Conservation (phyloP, 2,797 vertebrate species). For the Microctenopoma stevenorrisi region DNA sequence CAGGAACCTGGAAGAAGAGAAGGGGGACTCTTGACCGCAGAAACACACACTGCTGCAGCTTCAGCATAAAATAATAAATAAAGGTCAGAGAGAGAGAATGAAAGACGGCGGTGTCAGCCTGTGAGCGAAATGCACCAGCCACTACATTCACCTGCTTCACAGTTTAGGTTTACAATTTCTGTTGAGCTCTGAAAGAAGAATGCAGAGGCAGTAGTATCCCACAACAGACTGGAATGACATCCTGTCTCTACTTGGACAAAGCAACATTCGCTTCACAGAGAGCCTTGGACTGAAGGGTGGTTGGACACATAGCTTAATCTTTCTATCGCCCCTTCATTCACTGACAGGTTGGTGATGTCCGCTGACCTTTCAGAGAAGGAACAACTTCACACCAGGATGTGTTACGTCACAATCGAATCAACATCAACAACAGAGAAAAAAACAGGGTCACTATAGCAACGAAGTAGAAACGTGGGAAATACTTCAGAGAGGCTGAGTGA, state of each 20-base stretch:
- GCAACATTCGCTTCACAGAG: constrained; percentile 25
- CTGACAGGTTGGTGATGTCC: constrained; percentile 48
- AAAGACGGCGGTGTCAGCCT: constrained; percentile 39
- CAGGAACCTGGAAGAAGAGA: constrained; percentile 31
- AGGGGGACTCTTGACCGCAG: constrained; percentile 40
- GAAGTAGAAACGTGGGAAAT: neutral
- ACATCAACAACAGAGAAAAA: constrained; percentile 19
- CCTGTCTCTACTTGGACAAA: constrained; percentile 8
- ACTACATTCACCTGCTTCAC: constrained; percentile 35
- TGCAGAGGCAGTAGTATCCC: constrained; percentile 33
- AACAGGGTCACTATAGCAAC: constrained; percentile 63
- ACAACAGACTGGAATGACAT: constrained; percentile 12
- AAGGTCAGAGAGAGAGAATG: constrained; percentile 58
- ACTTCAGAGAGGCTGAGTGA: neutral
- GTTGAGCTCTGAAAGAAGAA: constrained; percentile 43
- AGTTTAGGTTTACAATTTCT: constrained; percentile 52
- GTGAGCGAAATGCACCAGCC: constrained; percentile 28
- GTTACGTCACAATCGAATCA: constrained; percentile 20
- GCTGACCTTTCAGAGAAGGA: constrained; percentile 65
- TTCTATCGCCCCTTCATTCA: constrained; percentile 19
- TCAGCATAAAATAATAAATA: constrained; percentile 62
- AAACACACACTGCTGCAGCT: constrained; percentile 38
- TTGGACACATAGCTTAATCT: constrained; percentile 10
- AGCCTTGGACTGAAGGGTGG: neutral
- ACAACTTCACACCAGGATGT: constrained; percentile 37